These are phyloP conservation scores for Trichomycterus rosablanca DNA, from an alignment of 2,113 vertebrate species.

Conservation along the genomic window DNA sequence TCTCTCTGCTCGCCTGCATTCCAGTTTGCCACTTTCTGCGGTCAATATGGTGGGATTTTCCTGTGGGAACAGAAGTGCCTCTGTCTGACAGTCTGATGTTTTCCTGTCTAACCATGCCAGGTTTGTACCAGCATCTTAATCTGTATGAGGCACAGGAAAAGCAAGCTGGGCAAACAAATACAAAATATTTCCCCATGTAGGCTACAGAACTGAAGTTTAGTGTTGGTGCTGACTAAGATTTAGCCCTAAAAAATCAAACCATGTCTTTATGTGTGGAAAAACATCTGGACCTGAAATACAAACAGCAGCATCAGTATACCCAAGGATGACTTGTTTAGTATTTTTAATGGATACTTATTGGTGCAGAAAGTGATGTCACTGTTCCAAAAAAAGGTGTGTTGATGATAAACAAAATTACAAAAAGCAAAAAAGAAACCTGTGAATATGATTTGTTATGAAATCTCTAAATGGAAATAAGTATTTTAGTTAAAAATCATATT, in stretches of 20 bases:
- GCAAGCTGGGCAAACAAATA: slow-evolving; percentile 4
- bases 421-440: no score
- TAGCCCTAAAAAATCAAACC: slow-evolving; percentile 2
- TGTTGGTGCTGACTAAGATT: slow-evolving; percentile 8
- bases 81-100: background rate
- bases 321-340: no score
- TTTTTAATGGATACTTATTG: no score
- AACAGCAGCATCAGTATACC: no score
- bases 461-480: no score
- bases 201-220: no score
- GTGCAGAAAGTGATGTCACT: no score
- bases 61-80: slow-evolving; percentile 15
- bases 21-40: background rate
- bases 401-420: no score
- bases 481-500: no score
- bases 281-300: no score
- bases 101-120: background rate
- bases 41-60: slow-evolving; percentile 19
- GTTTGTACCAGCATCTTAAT: background rate
- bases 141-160: slow-evolving; percentile 2
- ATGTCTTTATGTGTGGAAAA: background rate
- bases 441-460: no score
- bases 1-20: background rate
- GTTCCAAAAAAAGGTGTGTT: no score
- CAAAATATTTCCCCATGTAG: slow-evolving; percentile 6